phyloP scores from a whole-genome alignment of 2,113 vertebrate genomes.

The Erythrocercus mccallii region DNA sequence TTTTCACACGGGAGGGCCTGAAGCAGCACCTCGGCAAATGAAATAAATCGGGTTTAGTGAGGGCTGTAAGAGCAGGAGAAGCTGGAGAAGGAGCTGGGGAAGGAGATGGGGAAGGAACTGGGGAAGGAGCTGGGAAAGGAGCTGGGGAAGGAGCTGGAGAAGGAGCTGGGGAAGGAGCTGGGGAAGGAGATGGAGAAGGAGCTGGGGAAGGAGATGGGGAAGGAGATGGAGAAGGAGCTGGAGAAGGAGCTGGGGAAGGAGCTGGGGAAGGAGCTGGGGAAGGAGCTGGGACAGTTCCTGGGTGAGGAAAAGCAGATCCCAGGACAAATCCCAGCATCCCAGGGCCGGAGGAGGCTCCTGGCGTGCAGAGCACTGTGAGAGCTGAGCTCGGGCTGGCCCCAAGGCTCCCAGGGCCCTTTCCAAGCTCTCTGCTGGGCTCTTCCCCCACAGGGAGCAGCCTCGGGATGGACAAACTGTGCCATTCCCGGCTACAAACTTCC shows the following conservation, averaged over 20 bases:
- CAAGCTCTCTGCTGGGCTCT: not conserved
- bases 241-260: no score
- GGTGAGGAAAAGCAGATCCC: not conserved
- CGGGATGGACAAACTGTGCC: not conserved
- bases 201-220: no score
- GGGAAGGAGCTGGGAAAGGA: not conserved
- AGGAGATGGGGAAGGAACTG: rapidly evolving
- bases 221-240: no score
- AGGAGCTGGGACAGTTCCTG: not conserved
- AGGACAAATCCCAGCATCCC: not conserved
- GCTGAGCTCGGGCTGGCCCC: not conserved
- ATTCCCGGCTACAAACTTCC: not conserved
- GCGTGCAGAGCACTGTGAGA: not conserved
- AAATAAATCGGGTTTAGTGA: rapidly evolving
- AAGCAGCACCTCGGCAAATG: not conserved
- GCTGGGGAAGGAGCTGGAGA: not conserved
- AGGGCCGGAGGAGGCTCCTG: not conserved
- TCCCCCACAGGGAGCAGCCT: not conserved
- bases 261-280: not conserved
- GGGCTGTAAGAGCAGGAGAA: rapidly evolving
- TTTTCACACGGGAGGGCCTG: not conserved
- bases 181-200: no score
- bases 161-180: no score
- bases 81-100: no score
- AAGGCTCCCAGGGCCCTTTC: not conserved